Conservation (phyloP, 37 sponge, comb jelly and placozoan species). For the Crambe crambe region DNA sequence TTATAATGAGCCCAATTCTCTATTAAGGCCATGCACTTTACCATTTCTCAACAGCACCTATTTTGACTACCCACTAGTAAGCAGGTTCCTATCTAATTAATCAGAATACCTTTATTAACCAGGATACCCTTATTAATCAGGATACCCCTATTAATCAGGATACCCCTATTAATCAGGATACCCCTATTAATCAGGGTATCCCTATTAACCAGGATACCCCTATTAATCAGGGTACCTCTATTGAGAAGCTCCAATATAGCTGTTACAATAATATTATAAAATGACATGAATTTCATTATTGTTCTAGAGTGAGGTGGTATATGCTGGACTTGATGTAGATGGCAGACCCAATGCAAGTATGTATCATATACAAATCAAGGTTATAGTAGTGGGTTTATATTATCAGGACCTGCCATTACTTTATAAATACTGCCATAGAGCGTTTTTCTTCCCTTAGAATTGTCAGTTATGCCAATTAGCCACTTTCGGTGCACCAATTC, state of each 20-base stretch:
- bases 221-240: background rate
- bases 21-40: too few relatives aligned
- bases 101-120: background rate
- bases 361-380: background rate
- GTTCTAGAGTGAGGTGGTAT: conserved; percentile 29
- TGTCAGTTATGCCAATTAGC: too few relatives aligned
- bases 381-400: too few relatives aligned
- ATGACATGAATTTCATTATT: background rate
- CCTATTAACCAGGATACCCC: background rate
- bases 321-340: conserved; percentile 51
- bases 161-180: background rate
- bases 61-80: too few relatives aligned
- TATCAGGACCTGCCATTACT: too few relatives aligned
- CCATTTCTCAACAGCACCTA: too few relatives aligned
- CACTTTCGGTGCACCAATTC: too few relatives aligned
- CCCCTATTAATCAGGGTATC: background rate
- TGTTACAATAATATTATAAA: background rate
- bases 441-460: too few relatives aligned
- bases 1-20: too few relatives aligned
- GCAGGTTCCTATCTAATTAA: background rate
- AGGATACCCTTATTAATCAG: too few relatives aligned
- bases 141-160: background rate
- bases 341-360: conserved; percentile 29
- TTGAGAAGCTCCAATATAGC: background rate
- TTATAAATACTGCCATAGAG: too few relatives aligned